phyloP scores from a whole-genome alignment of 2,797 vertebrate species.

The Eremophila alpestris region DNA sequence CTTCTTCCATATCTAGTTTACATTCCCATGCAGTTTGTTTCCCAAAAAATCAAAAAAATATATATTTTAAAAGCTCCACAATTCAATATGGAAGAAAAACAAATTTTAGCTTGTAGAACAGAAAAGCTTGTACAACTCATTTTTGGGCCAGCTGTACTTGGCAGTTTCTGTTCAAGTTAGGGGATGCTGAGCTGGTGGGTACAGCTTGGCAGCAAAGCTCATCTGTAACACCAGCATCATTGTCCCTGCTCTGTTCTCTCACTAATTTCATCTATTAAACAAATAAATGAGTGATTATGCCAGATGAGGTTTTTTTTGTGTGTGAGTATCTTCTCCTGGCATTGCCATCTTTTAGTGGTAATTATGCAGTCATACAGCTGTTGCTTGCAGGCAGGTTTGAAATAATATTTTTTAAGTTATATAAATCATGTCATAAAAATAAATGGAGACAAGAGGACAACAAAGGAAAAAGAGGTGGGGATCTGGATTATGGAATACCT shows the following conservation, averaged over 20 bases:
- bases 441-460: neutral
- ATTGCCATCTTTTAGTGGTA: neutral
- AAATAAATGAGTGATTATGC: conserved; percentile 43
- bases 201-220: neutral
- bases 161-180: neutral
- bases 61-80: neutral
- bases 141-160: neutral
- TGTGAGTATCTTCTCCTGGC: neutral
- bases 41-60: neutral
- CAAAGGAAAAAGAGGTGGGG: neutral
- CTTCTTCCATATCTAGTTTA: neutral
- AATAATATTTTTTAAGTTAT: conserved; percentile 31
- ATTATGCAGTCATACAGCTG: conserved; percentile 49
- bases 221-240: neutral
- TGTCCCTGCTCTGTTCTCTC: conserved; percentile 21
- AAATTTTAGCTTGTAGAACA: neutral
- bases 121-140: neutral
- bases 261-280: conserved; percentile 51
- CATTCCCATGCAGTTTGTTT: neutral
- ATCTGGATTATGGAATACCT: neutral
- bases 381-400: conserved; percentile 27
- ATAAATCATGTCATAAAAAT: conserved; percentile 30
- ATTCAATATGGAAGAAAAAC: neutral
- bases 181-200: neutral
- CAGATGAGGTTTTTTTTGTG: neutral